Evolutionary conservation across 1,140 invertebrate species (phyloP).

Genomic region (Cherax quadricarinatus): DNA sequence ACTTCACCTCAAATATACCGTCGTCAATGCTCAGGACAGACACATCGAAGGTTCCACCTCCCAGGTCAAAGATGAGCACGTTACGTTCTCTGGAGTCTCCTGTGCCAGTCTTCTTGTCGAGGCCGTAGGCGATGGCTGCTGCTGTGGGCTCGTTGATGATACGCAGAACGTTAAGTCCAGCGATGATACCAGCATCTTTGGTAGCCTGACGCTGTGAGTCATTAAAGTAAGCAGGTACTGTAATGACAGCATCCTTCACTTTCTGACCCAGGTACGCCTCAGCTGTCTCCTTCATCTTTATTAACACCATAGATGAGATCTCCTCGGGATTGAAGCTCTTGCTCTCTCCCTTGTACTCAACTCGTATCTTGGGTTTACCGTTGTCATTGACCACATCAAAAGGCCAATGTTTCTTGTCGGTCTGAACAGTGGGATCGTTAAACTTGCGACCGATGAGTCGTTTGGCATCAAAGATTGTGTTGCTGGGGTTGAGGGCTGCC

Average conservation of each 20-base stretch:
- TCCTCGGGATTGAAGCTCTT: conserved; percentile 31
- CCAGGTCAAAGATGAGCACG: conserved; percentile 38
- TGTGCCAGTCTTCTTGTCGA: background rate
- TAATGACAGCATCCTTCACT: conserved; percentile 26
- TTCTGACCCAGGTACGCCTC: conserved; percentile 16
- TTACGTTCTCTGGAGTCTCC: conserved; percentile 79
- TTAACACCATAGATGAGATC: conserved; percentile 32
- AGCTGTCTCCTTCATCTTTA: conserved; percentile 39
- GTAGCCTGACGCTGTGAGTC: conserved; percentile 34
- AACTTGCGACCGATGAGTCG: conserved; percentile 33
- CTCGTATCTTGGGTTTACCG: background rate
- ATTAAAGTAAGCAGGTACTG: conserved; percentile 34
- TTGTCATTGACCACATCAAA: background rate
- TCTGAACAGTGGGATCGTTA: background rate
- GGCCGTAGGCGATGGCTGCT: conserved; percentile 35
- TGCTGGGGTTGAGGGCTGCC: conserved; percentile 17
- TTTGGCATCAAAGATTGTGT: conserved; percentile 19
- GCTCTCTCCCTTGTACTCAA: conserved; percentile 20
- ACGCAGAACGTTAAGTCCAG: conserved; percentile 15
- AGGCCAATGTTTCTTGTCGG: conserved; percentile 38
- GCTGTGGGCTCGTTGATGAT: conserved; percentile 43
- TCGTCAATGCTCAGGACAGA: conserved; percentile 23
- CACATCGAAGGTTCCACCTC: conserved; percentile 28
- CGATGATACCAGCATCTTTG: conserved; percentile 28
- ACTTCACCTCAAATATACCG: conserved; percentile 34